Conservation (phyloP, 2,888 invertebrate genomes). For the Xanthia icteritia region DNA sequence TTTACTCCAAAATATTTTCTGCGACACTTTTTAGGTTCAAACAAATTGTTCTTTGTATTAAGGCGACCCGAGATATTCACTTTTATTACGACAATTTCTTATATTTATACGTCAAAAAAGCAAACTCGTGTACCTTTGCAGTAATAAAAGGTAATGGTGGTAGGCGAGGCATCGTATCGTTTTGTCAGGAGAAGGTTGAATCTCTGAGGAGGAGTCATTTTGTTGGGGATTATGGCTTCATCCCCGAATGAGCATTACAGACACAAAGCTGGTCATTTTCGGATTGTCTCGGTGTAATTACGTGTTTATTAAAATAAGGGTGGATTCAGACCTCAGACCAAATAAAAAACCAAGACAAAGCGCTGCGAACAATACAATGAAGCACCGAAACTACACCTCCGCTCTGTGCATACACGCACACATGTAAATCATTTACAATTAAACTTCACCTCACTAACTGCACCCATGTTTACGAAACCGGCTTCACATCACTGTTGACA, state of each 20-base stretch:
- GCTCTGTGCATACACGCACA: too few relatives aligned
- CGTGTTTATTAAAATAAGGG: conserved; percentile 64
- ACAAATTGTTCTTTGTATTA: conserved; percentile 73
- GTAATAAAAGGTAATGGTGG: conserved; percentile 86
- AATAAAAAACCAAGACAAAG: too few relatives aligned
- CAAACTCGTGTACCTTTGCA: conserved; percentile 83
- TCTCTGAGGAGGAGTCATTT: conserved; percentile 81
- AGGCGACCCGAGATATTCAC: conserved; percentile 75
- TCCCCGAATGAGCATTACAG: conserved; percentile 78
- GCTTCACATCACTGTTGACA: too few relatives aligned
- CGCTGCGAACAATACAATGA: too few relatives aligned
- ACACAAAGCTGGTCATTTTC: conserved; percentile 75
- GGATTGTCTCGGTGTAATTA: conserved; percentile 67
- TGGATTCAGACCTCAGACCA: neutral
- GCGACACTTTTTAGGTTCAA: conserved; percentile 65
- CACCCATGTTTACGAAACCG: too few relatives aligned
- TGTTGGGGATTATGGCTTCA: conserved; percentile 78
- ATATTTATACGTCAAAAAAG: conserved; percentile 84
- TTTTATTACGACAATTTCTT: conserved; percentile 80
- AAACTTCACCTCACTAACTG: too few relatives aligned
- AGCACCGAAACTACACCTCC: too few relatives aligned
- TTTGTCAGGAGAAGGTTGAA: conserved; percentile 76
- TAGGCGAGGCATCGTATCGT: conserved; percentile 77
- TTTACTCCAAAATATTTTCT: conserved; percentile 71
- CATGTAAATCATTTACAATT: too few relatives aligned